phyloP scores from a whole-genome alignment of 2,113 vertebrate species.

The Geococcyx californianus region DNA sequence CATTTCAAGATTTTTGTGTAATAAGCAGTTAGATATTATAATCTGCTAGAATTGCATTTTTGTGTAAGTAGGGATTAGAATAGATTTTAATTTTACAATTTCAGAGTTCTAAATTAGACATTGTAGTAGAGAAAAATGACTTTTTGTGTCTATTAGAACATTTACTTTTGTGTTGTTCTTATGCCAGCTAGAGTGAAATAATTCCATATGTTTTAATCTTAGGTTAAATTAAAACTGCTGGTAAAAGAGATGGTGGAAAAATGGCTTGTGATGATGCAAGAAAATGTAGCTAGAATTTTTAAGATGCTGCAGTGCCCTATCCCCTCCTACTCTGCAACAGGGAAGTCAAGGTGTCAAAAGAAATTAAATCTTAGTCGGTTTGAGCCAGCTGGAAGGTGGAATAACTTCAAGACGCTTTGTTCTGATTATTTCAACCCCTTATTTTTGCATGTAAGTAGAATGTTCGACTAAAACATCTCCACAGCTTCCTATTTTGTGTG shows the following conservation, averaged over 20 bases:
- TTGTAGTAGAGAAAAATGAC: conserved; percentile 42
- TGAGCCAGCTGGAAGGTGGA: not conserved
- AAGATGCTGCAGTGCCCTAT: not conserved
- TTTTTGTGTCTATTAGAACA: not conserved
- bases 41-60: conserved; percentile 31
- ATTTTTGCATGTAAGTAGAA: not conserved
- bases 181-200: conserved; percentile 10
- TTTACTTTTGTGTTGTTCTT: not conserved
- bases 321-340: not conserved
- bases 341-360: not conserved
- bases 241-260: not conserved
- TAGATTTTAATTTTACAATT: conserved; percentile 58
- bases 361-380: not conserved
- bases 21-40: conserved; percentile 46
- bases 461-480: not conserved
- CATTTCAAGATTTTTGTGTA: conserved; percentile 26
- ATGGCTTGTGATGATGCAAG: not conserved
- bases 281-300: not conserved
- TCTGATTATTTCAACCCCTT: not conserved
- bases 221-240: conserved; percentile 14
- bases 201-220: conserved; percentile 24
- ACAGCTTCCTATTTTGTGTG: not conserved
- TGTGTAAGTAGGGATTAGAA: conserved; percentile 27
- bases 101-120: conserved; percentile 46
- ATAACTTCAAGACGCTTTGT: not conserved